Evolutionary conservation across 1,140 invertebrate genomes (phyloP).

Genomic region (Callitettix versicolor): DNA sequence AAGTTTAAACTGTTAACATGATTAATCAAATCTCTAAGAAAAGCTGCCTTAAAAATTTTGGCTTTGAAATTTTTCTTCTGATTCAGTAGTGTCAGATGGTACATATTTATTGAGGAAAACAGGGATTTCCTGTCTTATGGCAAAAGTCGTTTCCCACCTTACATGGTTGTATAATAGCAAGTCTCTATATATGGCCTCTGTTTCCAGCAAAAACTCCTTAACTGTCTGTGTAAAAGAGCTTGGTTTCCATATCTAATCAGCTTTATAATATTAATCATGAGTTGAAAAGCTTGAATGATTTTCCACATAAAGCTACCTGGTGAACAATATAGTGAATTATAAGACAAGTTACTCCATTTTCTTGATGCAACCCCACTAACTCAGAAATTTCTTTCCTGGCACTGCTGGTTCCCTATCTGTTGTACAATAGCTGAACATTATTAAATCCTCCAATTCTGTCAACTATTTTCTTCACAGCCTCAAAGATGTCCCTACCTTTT

Average conservation of each 20-base stretch:
- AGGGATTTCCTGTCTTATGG: constrained; percentile 11
- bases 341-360: too few relatives aligned
- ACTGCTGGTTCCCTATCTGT: constrained; percentile 21
- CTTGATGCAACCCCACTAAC: too few relatives aligned
- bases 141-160: constrained; percentile 12
- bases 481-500: constrained; percentile 22
- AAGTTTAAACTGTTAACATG: too few relatives aligned
- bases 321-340: constrained; percentile 13
- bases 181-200: constrained; percentile 12
- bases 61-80: constrained; percentile 3
- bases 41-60: too few relatives aligned
- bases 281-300: constrained; percentile 20
- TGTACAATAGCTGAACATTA: constrained; percentile 21
- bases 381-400: constrained; percentile 16
- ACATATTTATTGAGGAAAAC: constrained; percentile 12
- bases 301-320: constrained; percentile 22
- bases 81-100: constrained; percentile 7
- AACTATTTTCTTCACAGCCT: constrained; percentile 22
- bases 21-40: too few relatives aligned
- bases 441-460: constrained; percentile 21
- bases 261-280: constrained; percentile 23
- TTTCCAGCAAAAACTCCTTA: constrained; percentile 11
- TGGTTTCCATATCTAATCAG: constrained; percentile 19
- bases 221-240: constrained; percentile 8
- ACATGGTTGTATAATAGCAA: constrained; percentile 16